These are phyloP conservation scores for Proterorhinus semilunaris DNA, from an alignment of 2,113 vertebrate genomes.

Conservation along the genomic window DNA sequence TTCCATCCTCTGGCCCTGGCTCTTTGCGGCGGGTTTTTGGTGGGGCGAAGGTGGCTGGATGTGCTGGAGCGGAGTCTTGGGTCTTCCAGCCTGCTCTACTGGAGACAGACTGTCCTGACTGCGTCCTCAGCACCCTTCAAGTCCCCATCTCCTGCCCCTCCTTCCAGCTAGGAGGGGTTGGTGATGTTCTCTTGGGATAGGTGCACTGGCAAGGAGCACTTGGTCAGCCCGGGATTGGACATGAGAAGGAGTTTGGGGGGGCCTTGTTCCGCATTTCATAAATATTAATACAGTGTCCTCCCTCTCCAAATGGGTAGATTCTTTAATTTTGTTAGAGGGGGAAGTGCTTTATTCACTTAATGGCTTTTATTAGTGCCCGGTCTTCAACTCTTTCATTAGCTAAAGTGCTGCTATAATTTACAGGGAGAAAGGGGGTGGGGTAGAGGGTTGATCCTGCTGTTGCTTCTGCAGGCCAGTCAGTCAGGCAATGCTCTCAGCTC, in stretches of 20 bases:
- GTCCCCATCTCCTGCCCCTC: slow-evolving; percentile 72
- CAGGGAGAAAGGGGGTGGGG: slow-evolving; percentile 68
- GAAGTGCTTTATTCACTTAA: slow-evolving; percentile 87
- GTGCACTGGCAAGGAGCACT: slow-evolving; percentile 70
- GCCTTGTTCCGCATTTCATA: slow-evolving; percentile 80
- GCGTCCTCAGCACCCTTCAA: slow-evolving; percentile 73
- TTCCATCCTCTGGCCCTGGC: slow-evolving; percentile 28
- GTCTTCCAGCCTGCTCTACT: slow-evolving; percentile 69
- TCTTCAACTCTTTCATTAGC: slow-evolving; percentile 87
- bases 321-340: slow-evolving; percentile 86
- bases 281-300: slow-evolving; percentile 84
- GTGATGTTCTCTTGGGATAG: slow-evolving; percentile 75
- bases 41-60: slow-evolving; percentile 18
- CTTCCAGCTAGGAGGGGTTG: slow-evolving; percentile 72
- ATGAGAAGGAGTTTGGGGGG: slow-evolving; percentile 60
- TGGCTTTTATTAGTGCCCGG: slow-evolving; percentile 85
- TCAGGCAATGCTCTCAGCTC: slow-evolving; percentile 33
- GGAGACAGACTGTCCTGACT: slow-evolving; percentile 73
- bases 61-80: slow-evolving; percentile 54
- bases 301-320: slow-evolving; percentile 77
- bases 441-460: slow-evolving; percentile 54
- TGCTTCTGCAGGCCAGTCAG: slow-evolving; percentile 52
- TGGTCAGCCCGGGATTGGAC: slow-evolving; percentile 71
- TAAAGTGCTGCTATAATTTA: slow-evolving; percentile 88
- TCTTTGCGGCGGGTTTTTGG: slow-evolving; percentile 11